Base-by-base conservation (phyloP, 2,888 invertebrate genomes). In the Drosophila hamatofila region DNA sequence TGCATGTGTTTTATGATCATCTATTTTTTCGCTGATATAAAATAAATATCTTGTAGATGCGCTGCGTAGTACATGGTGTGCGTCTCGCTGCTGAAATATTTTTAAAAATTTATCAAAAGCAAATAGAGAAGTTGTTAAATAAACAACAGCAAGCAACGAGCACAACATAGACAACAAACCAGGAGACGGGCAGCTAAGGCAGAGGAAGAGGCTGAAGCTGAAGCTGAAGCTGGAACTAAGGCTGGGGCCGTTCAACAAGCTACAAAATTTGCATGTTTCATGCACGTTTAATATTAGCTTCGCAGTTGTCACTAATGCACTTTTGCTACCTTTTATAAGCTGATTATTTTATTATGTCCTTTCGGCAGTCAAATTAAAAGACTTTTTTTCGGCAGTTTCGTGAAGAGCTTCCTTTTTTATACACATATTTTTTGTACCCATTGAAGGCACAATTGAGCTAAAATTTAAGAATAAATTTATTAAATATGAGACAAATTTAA, bases 11-110 rank as follows among this genome's bases (percentile, higher is more conserved):
- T 85, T 85, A 85, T 85, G 89, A 85, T 85, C 84, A 85, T 85
- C 89, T 85, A 85, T 85, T 85, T 84, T 85, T 89, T 85, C 89
- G 86, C 84, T 86, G 87, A 90, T 88, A 90, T 87, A 86, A 83
- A 86, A 87, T 87, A 87, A 87, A 87, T 90, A 87, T 88, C 89
- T 90, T 81, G 85, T 89, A 85, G 83, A 81, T 88, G 82, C 69
- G 83, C 69, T 75, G 83, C 86, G 66, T 77, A 72, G 66, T 77
- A 82, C 79, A 68, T 67, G 75, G 65, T 46, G 59, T 41, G 60
- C 55, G 42, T 42, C 44, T 58, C 27, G 54, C 59, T 71, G 69
- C 65, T 88, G 72, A 90, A 86, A 86, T 88, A 86, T 87, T 86
- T 86, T 90, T 83, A 90, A 88, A 87, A 87, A 87, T 90, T 87